Base-by-base conservation (phyloP, 2,113 vertebrate species). In the Egretta garzetta region DNA sequence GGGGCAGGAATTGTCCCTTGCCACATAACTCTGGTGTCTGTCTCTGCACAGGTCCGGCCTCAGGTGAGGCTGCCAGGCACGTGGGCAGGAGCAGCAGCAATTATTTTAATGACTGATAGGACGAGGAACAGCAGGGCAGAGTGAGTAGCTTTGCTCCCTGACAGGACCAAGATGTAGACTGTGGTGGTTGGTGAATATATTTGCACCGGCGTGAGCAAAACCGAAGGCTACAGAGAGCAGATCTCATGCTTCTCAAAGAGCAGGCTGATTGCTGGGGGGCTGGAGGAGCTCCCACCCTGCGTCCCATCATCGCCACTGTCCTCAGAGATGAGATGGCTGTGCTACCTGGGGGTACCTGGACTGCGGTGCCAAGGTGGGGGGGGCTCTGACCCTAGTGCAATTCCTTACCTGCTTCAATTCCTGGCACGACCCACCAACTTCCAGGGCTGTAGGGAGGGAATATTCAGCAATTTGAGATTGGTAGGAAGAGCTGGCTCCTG, bases 211-310 rank as follows among this genome's bases (percentile, higher is more conserved):
- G 0, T 1, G 14, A 91, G 71, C 32, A 39, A 70, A 80, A 66
- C 9, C 0, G 0, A 79, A 74, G 24, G 41, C 50, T 77, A 2
- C 0, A 0, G 24, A 0, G 4, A 26, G 58, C 49, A 60, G 30
- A 70, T 33, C 30, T 86, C 67, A 33, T 0, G 1, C 33, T 84
- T 64, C 53, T 52, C 58, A 27, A 41, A 71, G 59, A 20, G n/a
- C 39, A 64, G 49, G 5, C 16, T 62, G n/a, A 10, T 45, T 58
- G 10, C 32, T 2, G 6, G 4, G 2, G 6, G 13, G 6, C 14
- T 8, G 2, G 10, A 50, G 23, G 8, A 6, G 3, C 7, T 77
- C 20, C 47, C 15, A 3, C 75, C 28, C 71, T 47, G 12, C 8
- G 2, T 87, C 27, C 50, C 32, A 1, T 66, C 55, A 21, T 62